Evolutionary conservation across 2,888 invertebrate species (phyloP).

Genomic region (Rhabditoides inermis): DNA sequence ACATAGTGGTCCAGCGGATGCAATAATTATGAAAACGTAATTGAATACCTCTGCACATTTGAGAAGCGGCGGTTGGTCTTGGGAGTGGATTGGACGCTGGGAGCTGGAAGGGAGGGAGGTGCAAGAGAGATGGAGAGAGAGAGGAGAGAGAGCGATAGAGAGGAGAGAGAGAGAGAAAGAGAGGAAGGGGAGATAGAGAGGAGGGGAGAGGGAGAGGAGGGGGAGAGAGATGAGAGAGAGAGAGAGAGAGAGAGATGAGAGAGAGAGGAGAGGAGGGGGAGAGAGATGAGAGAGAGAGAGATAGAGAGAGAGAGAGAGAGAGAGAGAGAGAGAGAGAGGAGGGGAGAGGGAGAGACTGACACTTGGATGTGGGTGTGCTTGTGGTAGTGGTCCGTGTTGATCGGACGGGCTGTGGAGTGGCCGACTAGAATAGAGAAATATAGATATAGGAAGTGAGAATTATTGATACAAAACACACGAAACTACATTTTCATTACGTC

Average conservation of each 20-base stretch:
- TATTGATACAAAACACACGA: too few relatives aligned
- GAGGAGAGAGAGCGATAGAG: not conserved
- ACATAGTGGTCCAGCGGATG: too few relatives aligned
- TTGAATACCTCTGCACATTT: too few relatives aligned
- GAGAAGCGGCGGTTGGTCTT: not conserved
- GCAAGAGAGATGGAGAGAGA: slow-evolving; percentile 1
- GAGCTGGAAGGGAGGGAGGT: not conserved
- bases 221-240: too few relatives aligned
- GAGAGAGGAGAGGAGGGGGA: too few relatives aligned
- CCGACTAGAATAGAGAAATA: too few relatives aligned
- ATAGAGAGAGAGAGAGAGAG: slow-evolving; percentile 10
- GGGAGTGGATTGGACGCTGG: not conserved
- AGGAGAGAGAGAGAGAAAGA: not conserved
- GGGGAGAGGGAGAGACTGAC: slow-evolving; percentile 1
- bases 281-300: slow-evolving; percentile 7
- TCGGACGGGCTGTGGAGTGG: too few relatives aligned
- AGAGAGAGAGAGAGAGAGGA: slow-evolving; percentile 4
- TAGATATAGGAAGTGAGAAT: too few relatives aligned
- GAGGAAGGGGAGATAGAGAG: not conserved
- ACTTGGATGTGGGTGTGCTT: too few relatives aligned
- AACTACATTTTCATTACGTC: too few relatives aligned
- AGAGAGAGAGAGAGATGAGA: slow-evolving; percentile 1
- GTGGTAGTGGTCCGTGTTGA: too few relatives aligned
- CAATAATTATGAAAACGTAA: too few relatives aligned
- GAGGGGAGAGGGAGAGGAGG: not conserved